Percentiles rank a stretch among this genome's conserved stretches.
Conservation (phyloP, 2,888 invertebrate species). For the Atethmia centrago region DNA sequence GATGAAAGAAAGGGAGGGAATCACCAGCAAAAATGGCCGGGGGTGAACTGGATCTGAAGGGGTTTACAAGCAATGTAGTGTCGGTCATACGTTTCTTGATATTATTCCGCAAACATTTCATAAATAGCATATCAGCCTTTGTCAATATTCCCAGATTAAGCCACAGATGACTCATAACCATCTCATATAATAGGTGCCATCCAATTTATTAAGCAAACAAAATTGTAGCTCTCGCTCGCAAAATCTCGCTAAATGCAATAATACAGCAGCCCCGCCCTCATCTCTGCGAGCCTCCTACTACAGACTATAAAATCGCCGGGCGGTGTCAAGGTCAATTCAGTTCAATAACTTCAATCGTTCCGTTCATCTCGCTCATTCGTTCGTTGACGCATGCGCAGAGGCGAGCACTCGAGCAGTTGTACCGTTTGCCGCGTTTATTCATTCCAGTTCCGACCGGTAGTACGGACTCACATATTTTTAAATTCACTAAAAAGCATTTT, state of each 20-base stretch:
- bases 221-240: conserved; percentile 22
- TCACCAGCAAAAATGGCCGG: conserved; percentile 3
- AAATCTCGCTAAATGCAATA: conserved; percentile 16
- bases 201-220: conserved; percentile 65
- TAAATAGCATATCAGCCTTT: conserved; percentile 14
- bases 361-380: conserved; percentile 68
- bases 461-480: conserved; percentile 66
- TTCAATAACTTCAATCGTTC: conserved; percentile 69
- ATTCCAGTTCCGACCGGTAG: conserved; percentile 82
- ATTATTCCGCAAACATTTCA: conserved; percentile 14
- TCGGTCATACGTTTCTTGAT: neutral
- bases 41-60: neutral
- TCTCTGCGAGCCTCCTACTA: conserved; percentile 17
- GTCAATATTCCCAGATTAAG: conserved; percentile 30
- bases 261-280: conserved; percentile 45
- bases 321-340: conserved; percentile 62
- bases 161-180: conserved; percentile 38
- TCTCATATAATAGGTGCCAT: conserved; percentile 40
- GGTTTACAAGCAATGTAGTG: conserved; percentile 3
- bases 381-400: conserved; percentile 71
- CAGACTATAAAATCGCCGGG: conserved; percentile 64
- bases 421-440: conserved; percentile 71
- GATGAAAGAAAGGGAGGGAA: conserved; percentile 19
- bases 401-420: conserved; percentile 40
- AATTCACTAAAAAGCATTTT: conserved; percentile 63